phyloP scores from a whole-genome alignment of 2,113 vertebrate genomes.

The Lycaon pictus region DNA sequence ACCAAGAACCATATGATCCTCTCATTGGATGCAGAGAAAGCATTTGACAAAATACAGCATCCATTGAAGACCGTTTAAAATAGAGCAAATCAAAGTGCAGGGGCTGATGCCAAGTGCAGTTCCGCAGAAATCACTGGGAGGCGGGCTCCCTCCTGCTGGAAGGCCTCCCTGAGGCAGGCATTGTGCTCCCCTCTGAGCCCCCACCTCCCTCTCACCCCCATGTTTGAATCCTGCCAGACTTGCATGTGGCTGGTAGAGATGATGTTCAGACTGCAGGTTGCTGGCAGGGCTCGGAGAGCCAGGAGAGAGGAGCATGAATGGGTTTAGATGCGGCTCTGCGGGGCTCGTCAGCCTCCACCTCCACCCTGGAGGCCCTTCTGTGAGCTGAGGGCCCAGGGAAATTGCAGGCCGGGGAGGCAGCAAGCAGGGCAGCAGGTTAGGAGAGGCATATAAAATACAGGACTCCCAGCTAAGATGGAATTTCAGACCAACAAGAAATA shows the following conservation, averaged over 20 bases:
- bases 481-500: not conserved
- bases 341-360: rapidly evolving
- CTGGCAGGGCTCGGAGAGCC: conserved; percentile 42
- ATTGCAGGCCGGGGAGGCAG: not conserved
- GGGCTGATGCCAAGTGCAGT: not conserved
- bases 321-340: not conserved
- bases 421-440: rapidly evolving
- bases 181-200: not conserved
- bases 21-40: too few relatives aligned
- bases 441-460: not conserved
- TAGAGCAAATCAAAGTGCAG: conserved; percentile 66
- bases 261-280: conserved; percentile 77
- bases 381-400: not conserved
- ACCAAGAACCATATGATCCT: too few relatives aligned
- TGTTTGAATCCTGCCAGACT: conserved; percentile 68
- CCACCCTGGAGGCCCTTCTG: not conserved
- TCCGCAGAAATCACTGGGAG: not conserved
- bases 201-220: not conserved
- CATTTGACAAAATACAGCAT: too few relatives aligned
- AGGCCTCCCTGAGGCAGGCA: not conserved
- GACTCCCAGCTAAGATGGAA: not conserved
- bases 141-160: conserved; percentile 7
- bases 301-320: rapidly evolving
- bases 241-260: conserved; percentile 59
- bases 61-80: conserved; percentile 65